Percentiles rank a stretch among this genome's conserved stretches.
phyloP scores from a whole-genome alignment of 2,797 vertebrate genomes.

The Xenentodon cancila region DNA sequence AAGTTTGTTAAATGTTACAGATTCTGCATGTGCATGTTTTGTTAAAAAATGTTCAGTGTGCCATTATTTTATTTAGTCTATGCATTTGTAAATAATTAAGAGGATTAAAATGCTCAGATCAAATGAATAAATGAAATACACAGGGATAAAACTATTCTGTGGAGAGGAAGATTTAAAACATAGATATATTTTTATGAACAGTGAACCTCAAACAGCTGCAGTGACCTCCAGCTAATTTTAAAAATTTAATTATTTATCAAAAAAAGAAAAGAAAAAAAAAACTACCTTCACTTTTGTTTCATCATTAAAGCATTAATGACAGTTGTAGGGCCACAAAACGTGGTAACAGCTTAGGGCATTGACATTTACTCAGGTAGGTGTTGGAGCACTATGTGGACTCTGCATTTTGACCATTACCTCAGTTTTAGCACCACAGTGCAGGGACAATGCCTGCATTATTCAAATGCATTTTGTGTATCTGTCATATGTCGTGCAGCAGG shows the following conservation, averaged over 20 bases:
- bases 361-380: constrained; percentile 30
- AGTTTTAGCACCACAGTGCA: constrained; percentile 21
- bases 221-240: no score
- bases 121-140: neutral
- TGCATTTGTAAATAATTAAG: constrained; percentile 19
- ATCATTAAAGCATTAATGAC: neutral
- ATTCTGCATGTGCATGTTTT: constrained; percentile 4
- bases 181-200: no score
- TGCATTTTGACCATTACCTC: constrained; percentile 29
- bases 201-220: no score
- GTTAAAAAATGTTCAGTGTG: constrained; percentile 17
- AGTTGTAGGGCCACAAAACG: constrained; percentile 1
- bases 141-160: no score
- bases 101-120: neutral
- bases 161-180: no score
- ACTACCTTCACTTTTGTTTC: no score
- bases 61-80: neutral
- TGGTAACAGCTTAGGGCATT: constrained; percentile 13
- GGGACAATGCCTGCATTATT: constrained; percentile 71
- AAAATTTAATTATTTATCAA: no score
- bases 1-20: constrained; percentile 30
- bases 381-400: constrained; percentile 16
- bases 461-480: constrained; percentile 74
- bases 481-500: constrained; percentile 77
- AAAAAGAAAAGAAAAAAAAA: no score